These are phyloP conservation scores for Otis tarda DNA, from an alignment of 2,113 vertebrate species.

Conservation along the genomic window DNA sequence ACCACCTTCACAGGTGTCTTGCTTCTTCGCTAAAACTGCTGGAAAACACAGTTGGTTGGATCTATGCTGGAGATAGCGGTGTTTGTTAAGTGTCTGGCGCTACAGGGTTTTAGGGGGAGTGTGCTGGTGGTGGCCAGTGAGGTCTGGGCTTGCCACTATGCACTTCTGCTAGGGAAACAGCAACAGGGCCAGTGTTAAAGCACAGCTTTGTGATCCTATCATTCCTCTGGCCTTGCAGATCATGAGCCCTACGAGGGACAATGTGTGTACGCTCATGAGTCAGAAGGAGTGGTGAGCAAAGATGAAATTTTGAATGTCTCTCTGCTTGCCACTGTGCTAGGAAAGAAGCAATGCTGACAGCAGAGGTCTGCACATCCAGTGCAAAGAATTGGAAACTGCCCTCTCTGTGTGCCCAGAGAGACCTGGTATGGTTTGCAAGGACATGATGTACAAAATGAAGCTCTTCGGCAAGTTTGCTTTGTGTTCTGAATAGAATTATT, in stretches of 20 bases:
- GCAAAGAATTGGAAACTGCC: not conserved
- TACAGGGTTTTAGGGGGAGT: not conserved
- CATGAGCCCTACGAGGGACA: not conserved
- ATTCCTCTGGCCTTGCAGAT: not conserved
- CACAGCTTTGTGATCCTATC: not conserved
- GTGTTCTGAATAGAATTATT: not conserved
- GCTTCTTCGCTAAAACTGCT: not conserved
- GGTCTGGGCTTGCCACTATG: not conserved
- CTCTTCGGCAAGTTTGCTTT: not conserved
- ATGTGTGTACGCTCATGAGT: fast-evolving
- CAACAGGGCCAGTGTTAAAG: not conserved
- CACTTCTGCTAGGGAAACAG: not conserved
- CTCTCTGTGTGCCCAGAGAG: not conserved
- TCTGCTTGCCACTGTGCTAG: not conserved
- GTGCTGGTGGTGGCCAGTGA: not conserved
- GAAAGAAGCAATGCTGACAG: fast-evolving
- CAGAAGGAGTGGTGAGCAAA: not conserved
- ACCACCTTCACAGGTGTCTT: not conserved
- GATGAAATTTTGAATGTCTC: not conserved
- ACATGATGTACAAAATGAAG: not conserved
- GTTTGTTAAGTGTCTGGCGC: not conserved
- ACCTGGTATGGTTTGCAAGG: not conserved
- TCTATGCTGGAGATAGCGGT: not conserved
- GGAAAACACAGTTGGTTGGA: not conserved
- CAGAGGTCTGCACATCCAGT: not conserved